phyloP scores from a whole-genome alignment of 2,888 invertebrate species.

The Hyposoter didymator region DNA sequence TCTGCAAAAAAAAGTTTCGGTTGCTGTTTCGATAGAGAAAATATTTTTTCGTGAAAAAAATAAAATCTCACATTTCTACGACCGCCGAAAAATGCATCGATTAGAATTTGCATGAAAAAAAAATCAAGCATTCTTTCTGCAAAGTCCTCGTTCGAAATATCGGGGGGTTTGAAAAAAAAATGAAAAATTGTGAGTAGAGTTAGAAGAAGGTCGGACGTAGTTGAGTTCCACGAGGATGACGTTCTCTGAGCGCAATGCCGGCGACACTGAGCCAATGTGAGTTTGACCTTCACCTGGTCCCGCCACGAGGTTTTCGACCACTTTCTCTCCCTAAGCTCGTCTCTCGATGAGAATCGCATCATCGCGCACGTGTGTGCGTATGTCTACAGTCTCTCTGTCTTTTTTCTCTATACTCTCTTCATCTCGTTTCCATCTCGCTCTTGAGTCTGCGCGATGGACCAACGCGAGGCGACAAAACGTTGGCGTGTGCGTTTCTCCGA shows the following conservation, averaged over 20 bases:
- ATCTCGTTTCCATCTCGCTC: not conserved
- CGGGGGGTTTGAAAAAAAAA: not conserved
- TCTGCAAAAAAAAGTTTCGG: not conserved
- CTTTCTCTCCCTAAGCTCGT: constrained; percentile 72
- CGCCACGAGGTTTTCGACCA: constrained; percentile 71
- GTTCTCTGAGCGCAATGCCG: constrained; percentile 67
- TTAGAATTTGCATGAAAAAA: not conserved
- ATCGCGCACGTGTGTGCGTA: constrained; percentile 51
- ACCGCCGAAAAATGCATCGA: not conserved
- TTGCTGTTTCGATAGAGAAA: not conserved
- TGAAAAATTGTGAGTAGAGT: constrained; percentile 15
- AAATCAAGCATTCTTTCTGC: not conserved
- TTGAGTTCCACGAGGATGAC: constrained; percentile 58
- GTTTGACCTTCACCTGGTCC: constrained; percentile 73
- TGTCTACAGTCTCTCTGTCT: constrained; percentile 31
- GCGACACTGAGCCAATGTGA: constrained; percentile 68
- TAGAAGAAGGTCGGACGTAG: constrained; percentile 6
- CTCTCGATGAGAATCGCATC: constrained; percentile 63
- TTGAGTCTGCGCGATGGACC: constrained; percentile 22
- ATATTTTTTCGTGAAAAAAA: constrained; percentile 3
- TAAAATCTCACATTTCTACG: not conserved
- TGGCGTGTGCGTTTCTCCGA: constrained; percentile 10
- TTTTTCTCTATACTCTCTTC: constrained; percentile 4
- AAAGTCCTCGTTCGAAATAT: not conserved
- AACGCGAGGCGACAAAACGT: constrained; percentile 12